These are phyloP conservation scores for Lepidocolaptes lacrymiger DNA, from an alignment of 2,797 vertebrate species.

Conservation along the genomic window DNA sequence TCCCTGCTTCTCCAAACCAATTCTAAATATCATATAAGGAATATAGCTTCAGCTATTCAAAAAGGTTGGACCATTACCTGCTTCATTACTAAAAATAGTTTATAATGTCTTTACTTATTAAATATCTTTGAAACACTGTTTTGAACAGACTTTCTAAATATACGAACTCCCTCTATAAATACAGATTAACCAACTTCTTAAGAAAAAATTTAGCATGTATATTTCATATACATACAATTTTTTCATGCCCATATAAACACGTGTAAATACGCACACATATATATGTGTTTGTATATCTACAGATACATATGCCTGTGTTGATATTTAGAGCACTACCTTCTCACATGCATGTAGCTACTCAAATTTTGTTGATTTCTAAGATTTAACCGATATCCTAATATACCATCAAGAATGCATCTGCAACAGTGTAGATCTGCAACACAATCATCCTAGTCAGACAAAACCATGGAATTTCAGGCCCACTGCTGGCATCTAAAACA, in stretches of 20 bases:
- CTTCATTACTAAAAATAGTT: not conserved
- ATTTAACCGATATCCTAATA: not conserved
- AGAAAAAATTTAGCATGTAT: not conserved
- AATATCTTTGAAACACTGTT: not conserved
- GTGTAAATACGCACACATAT: not conserved
- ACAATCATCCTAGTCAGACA: not conserved
- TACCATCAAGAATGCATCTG: not conserved
- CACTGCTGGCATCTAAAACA: not conserved
- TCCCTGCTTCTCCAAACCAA: not conserved
- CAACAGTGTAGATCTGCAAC: not conserved
- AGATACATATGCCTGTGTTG: not conserved
- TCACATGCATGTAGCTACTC: not conserved
- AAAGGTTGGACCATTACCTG: not conserved
- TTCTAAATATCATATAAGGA: not conserved
- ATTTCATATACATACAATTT: not conserved
- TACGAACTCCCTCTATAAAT: not conserved
- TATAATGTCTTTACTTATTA: not conserved
- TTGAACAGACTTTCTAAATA: not conserved
- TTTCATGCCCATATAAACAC: not conserved
- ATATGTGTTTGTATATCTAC: not conserved
- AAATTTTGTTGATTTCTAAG: not conserved
- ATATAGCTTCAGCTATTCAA: not conserved
- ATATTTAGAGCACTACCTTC: not conserved
- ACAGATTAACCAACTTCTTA: not conserved
- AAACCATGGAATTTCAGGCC: conserved; percentile 2